phyloP scores from a whole-genome alignment of 2,888 invertebrate species.

The Aproaerema taeniolella region DNA sequence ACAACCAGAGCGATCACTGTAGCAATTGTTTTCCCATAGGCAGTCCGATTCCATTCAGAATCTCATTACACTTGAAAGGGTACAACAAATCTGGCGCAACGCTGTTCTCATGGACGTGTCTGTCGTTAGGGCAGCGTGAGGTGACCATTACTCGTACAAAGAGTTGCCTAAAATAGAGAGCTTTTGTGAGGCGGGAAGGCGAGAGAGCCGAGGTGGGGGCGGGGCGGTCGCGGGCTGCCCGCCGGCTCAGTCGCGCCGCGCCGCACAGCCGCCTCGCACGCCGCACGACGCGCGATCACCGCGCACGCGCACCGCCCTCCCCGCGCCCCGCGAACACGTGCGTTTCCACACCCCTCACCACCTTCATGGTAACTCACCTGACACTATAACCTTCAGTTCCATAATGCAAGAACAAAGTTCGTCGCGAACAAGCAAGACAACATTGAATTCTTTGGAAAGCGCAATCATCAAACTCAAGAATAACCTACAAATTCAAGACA shows the following conservation, averaged over 20 bases:
- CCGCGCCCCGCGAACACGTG: conserved; percentile 48
- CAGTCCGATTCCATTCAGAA: conserved; percentile 67
- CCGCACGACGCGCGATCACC: conserved; percentile 43
- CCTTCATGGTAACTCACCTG: conserved; percentile 21
- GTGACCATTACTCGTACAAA: conserved; percentile 77
- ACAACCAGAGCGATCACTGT: conserved; percentile 39
- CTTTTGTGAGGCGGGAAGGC: conserved; percentile 72
- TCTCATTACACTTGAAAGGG: conserved; percentile 73
- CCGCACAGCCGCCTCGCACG: conserved; percentile 69
- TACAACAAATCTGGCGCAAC: conserved; percentile 72
- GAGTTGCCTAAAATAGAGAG: conserved; percentile 78
- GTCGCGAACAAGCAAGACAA: conserved; percentile 62
- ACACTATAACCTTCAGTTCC: no score
- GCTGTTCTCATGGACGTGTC: conserved; percentile 74
- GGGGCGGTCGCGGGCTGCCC: conserved; percentile 67
- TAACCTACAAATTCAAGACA: conserved; percentile 72
- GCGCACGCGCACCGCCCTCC: conserved; percentile 58
- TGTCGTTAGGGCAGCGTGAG: conserved; percentile 76
- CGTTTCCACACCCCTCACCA: conserved; percentile 27
- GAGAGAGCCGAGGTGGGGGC: conserved; percentile 59
- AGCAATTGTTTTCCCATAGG: conserved; percentile 71
- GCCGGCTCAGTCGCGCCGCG: conserved; percentile 73
- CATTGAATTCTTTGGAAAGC: conserved; percentile 70
- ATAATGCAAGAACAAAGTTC: conserved; percentile 74
- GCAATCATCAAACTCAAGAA: conserved; percentile 74